Evolutionary conservation across 2,113 vertebrate species (phyloP), one percentile per base, ranked within the genome.

Genomic region (Terrapene triunguis): DNA sequence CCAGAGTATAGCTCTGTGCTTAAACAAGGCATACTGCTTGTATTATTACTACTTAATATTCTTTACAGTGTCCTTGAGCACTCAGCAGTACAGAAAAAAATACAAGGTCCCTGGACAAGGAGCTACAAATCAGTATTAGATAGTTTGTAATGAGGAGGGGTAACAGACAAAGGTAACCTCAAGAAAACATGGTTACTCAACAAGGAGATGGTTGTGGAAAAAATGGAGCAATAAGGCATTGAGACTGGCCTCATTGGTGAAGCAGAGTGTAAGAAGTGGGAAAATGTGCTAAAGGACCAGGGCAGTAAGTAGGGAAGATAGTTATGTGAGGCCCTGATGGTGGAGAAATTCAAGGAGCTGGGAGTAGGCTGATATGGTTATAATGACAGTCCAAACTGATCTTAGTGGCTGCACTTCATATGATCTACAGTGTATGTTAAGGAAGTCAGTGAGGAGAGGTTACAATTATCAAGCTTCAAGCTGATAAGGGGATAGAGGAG

Each of bases 391-490:
- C 1, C 13, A 84, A 65, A 19, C 13, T 25, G 22, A 54, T 42
- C n/a, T 57, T 42, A 53, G 53, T 14, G 42, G 29, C 13, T 62
- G 11, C 47, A n/a, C 13, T 84, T 65, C n/a, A 13, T 38, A 42
- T 5, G 5, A 84, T 50, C 11, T n/a, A 32, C 2, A 12, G 44
- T 14, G 3, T 0, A 13, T 11, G 16, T 12, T 51, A 10, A 0
- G 80, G 4, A 85, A 62, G 88, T 32, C 22, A 62, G 79, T 6
- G 38, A 74, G 72, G 27, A 42, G 27, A 42, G n/a, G 14, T 35
- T 55, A 38, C 5, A 48, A 13, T 83, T 38, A 88, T 54, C 22
- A 38, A 81, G 35, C 22, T 24, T 42, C 53, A 74, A 84, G 13
- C 38, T 81, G 87, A 84, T 19, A 80, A 84, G 85, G 10, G 8